phyloP scores from a whole-genome alignment of 2,888 invertebrate genomes.

The Hemithea aestivaria region DNA sequence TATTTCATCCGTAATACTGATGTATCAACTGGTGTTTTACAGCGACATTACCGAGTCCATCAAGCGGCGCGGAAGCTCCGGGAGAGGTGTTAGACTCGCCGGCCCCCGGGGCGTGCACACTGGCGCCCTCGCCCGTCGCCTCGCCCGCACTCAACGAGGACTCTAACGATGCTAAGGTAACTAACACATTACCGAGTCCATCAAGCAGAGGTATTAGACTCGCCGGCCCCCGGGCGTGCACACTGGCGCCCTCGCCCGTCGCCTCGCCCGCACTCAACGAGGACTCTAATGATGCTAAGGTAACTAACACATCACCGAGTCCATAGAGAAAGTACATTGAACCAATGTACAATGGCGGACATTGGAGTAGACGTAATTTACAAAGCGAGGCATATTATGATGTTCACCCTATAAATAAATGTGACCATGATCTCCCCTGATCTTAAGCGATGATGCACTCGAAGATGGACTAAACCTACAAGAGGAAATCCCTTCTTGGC shows the following conservation, averaged over 20 bases:
- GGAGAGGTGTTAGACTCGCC: slow-evolving; percentile 48
- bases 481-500: no score
- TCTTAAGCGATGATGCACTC: no score
- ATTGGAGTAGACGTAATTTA: slow-evolving; percentile 4
- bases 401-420: no score
- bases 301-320: no score
- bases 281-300: slow-evolving; percentile 70
- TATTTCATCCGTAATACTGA: no score
- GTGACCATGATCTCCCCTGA: no score
- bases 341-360: no score
- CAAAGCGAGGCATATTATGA: no score
- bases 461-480: no score
- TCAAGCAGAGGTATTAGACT: slow-evolving; percentile 53
- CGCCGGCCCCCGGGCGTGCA: slow-evolving; percentile 40
- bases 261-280: slow-evolving; percentile 57
- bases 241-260: slow-evolving; percentile 51
- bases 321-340: no score
- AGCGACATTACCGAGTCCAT: slow-evolving; percentile 65
- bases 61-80: no score
- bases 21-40: slow-evolving; percentile 4
- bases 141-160: slow-evolving; percentile 61
- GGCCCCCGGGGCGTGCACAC: slow-evolving; percentile 35
- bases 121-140: slow-evolving; percentile 53
- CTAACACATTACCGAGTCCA: no score
- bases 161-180: slow-evolving; percentile 70